These are phyloP conservation scores for Hirundichthys speculiger DNA, from an alignment of 2,113 vertebrate species.

Conservation along the genomic window DNA sequence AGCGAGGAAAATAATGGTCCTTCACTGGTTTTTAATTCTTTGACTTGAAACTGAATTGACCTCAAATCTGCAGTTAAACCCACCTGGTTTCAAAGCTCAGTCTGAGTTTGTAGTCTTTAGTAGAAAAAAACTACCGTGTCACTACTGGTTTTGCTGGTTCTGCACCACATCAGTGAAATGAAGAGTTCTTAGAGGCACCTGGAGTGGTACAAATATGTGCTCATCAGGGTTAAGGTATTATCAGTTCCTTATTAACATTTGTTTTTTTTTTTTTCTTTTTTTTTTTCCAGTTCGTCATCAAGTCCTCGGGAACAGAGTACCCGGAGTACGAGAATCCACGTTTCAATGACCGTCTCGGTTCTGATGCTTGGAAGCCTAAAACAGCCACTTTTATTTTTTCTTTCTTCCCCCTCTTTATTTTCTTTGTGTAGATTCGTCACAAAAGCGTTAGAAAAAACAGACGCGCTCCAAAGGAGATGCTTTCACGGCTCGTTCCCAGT, in stretches of 20 bases:
- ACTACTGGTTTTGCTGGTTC: constrained; percentile 79
- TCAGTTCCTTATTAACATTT: constrained; percentile 71
- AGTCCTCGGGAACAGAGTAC: constrained; percentile 66
- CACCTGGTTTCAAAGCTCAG: constrained; percentile 58
- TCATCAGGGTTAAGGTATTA: constrained; percentile 76
- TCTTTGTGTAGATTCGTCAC: constrained; percentile 35
- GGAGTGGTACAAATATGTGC: constrained; percentile 80
- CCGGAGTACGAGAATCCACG: constrained; percentile 40
- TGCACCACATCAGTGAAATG: constrained; percentile 75
- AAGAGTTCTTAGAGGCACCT: constrained; percentile 79
- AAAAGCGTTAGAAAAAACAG: constrained; percentile 49
- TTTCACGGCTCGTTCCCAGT: neutral
- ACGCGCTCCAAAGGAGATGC: constrained; percentile 14
- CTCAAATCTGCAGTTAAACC: constrained; percentile 52
- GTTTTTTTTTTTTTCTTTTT: constrained; percentile 31
- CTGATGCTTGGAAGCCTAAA: constrained; percentile 46
- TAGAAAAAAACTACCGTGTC: constrained; percentile 73
- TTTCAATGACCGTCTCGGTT: constrained; percentile 40
- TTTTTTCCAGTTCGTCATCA: constrained; percentile 58
- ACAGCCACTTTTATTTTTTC: constrained; percentile 20
- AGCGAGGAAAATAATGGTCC: constrained; percentile 28
- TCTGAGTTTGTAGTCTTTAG: constrained; percentile 64
- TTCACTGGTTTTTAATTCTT: constrained; percentile 14
- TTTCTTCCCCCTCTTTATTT: constrained; percentile 12
- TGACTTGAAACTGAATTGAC: constrained; percentile 62